phyloP scores from a whole-genome alignment of 1,140 invertebrate species.

The Pseudomyrmex dendroicus region DNA sequence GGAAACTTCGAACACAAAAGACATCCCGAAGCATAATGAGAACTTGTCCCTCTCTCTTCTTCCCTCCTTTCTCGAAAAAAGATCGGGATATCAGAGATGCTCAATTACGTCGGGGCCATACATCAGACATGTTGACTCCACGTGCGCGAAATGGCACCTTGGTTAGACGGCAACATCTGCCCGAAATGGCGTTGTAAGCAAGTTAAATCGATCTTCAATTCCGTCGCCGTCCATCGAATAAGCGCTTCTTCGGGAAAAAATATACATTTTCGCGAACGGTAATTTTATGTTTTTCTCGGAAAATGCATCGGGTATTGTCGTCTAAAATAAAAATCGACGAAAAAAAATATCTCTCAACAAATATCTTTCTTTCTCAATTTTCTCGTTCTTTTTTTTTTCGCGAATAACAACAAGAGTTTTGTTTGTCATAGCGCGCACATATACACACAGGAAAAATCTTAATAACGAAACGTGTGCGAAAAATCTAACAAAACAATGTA shows the following conservation, averaged over 20 bases:
- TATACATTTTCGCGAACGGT: not conserved
- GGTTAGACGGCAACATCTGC: slow-evolving; percentile 43
- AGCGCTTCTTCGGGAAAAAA: slow-evolving; percentile 5
- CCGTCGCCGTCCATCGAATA: not conserved
- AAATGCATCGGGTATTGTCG: not conserved
- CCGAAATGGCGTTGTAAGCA: slow-evolving; percentile 37
- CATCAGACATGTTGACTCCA: slow-evolving; percentile 40
- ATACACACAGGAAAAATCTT: no score
- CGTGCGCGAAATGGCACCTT: slow-evolving; percentile 51
- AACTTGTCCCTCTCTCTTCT: not conserved
- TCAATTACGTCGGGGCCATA: slow-evolving; percentile 36
- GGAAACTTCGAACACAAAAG: not conserved
- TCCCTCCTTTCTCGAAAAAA: not conserved
- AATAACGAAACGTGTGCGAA: no score
- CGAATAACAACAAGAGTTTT: no score
- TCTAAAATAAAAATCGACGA: no score
- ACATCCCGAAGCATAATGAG: slow-evolving; percentile 9
- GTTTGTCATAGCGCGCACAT: no score
- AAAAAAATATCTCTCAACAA: no score
- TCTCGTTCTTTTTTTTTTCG: no score
- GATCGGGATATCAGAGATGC: slow-evolving; percentile 25
- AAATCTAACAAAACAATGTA: no score
- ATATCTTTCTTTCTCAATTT: no score
- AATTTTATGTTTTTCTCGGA: not conserved
- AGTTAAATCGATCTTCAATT: slow-evolving; percentile 54